A percentile compares a stretch with the other conserved stretches of the same genome.
Conservation (phyloP, 2,113 vertebrate genomes). For the Notothenia coriiceps region DNA sequence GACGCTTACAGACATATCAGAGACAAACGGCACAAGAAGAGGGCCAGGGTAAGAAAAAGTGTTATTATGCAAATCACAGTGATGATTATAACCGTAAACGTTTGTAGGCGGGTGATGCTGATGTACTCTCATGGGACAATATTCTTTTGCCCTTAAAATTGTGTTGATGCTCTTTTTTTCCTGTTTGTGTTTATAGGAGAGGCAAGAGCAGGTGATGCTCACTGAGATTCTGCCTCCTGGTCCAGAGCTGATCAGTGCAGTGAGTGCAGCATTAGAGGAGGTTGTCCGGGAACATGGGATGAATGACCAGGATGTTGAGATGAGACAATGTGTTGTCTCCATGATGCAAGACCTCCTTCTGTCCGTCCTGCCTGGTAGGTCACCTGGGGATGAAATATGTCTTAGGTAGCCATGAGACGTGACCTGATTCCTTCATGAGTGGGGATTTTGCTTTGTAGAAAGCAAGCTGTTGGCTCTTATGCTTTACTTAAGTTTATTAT, state of each 20-base stretch:
- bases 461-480: not conserved
- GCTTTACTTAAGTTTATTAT: not conserved
- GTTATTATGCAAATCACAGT: not conserved
- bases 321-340: constrained; percentile 83
- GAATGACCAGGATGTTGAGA: constrained; percentile 86
- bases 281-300: constrained; percentile 88
- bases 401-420: not conserved
- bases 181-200: constrained; percentile 83
- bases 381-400: not conserved
- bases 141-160: not conserved
- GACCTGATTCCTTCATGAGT: not conserved
- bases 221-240: constrained; percentile 88
- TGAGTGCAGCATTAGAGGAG: constrained; percentile 86
- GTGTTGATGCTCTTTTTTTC: not conserved
- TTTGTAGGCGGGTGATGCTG: not conserved
- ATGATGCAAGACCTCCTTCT: constrained; percentile 88
- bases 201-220: constrained; percentile 89
- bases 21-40: constrained; percentile 93
- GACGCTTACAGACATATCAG: constrained; percentile 91
- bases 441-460: not conserved
- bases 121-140: not conserved
- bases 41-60: constrained; percentile 83
- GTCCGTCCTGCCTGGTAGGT: constrained; percentile 89
- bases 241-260: constrained; percentile 85
- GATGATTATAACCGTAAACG: not conserved